Percentiles rank a stretch among this genome's conserved stretches.
Evolutionary conservation across 2,113 vertebrate species (phyloP).

Genomic region (Alces alces): DNA sequence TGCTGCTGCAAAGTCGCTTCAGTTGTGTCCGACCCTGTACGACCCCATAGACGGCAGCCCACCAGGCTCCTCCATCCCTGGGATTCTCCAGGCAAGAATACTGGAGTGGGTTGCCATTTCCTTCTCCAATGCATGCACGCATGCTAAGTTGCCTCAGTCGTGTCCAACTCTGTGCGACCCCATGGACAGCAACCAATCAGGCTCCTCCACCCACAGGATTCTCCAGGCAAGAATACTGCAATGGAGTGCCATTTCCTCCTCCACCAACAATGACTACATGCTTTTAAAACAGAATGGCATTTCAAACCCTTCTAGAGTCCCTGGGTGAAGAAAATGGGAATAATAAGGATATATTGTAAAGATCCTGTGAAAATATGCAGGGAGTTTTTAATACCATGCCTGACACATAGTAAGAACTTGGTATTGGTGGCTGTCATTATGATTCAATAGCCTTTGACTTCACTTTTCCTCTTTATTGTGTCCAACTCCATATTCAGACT

Average conservation of each 20-base stretch:
- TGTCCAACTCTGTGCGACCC: too few relatives aligned
- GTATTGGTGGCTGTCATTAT: neutral
- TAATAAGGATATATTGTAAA: neutral
- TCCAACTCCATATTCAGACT: neutral
- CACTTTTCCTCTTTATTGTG: neutral
- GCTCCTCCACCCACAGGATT: too few relatives aligned
- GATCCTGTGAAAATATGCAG: neutral
- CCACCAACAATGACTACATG: neutral
- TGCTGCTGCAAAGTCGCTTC: too few relatives aligned
- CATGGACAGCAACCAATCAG: too few relatives aligned
- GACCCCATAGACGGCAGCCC: too few relatives aligned
- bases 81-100: too few relatives aligned
- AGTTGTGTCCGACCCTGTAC: fast-evolving
- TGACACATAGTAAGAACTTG: neutral
- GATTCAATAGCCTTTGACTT: neutral
- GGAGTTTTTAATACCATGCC: neutral
- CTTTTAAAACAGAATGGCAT: neutral
- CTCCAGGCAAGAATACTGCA: too few relatives aligned
- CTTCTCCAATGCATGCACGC: too few relatives aligned
- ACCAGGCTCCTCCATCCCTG: too few relatives aligned
- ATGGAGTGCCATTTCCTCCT: too few relatives aligned
- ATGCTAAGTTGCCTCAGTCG: too few relatives aligned
- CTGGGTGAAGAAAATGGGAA: neutral
- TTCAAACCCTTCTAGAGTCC: neutral
- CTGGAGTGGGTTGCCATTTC: too few relatives aligned